Evolutionary conservation across 2,797 vertebrate species (phyloP).

Genomic region (Podargus strigoides): DNA sequence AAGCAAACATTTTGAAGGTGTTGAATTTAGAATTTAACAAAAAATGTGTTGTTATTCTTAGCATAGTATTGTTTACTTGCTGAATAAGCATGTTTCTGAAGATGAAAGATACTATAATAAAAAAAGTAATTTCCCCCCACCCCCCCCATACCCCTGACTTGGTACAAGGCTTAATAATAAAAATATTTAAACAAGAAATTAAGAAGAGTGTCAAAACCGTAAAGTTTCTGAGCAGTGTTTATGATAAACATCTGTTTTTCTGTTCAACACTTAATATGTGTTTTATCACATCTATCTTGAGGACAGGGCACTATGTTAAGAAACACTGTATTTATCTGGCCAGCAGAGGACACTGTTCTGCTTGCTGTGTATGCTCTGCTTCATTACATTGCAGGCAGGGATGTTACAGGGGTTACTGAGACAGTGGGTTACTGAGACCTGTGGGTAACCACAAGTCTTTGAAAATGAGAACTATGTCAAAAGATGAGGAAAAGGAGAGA

Average conservation of each 20-base stretch:
- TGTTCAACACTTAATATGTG: background rate
- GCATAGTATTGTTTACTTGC: background rate
- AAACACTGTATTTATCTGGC: too few species aligned
- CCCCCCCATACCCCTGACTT: background rate
- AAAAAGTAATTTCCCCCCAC: too few species aligned
- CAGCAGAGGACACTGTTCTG: background rate
- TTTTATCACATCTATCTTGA: background rate
- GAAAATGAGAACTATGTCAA: background rate
- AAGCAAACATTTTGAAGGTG: background rate
- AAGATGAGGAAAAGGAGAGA: background rate
- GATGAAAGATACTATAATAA: background rate
- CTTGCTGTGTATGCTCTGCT: fast-evolving
- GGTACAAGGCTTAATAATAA: background rate
- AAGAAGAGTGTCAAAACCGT: background rate
- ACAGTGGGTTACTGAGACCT: fast-evolving
- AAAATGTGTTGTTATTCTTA: background rate
- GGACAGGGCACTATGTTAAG: background rate
- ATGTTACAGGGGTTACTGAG: fast-evolving
- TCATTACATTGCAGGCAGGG: too few species aligned
- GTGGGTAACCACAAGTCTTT: background rate
- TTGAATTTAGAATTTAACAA: background rate
- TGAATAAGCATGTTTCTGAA: background rate
- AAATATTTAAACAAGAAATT: background rate
- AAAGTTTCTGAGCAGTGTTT: background rate
- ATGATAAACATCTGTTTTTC: background rate